Evolutionary conservation across 2,888 invertebrate genomes (phyloP), one percentile per base, ranked within the genome.

Genomic region (Loripinus fragilis): DNA sequence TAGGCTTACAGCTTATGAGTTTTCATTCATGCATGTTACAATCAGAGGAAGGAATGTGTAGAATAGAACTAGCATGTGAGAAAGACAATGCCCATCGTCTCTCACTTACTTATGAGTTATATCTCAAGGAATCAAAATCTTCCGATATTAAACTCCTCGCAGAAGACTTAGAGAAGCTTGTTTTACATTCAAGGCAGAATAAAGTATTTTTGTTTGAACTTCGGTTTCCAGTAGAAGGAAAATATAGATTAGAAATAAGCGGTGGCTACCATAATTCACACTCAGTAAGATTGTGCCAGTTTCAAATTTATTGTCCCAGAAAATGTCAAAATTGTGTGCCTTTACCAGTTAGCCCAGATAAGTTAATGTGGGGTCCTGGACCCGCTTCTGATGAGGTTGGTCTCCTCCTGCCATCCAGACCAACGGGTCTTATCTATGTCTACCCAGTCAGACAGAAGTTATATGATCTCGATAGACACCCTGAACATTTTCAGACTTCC

Each of bases 311-410:
- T 10, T 79, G 82, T 30, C 55, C 71, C 1, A 28, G 64, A 41
- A 48, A 72, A 23, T 28, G 52, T 0, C 25, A 42, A 17, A 35
- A 50, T n/a, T 72, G 79, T 52, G 50, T 55, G 28, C 60, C 71
- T n/a, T 12, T 77, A 0, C 82, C 82, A 10, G 71, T 69, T 20
- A 35, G 48, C 20, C 68, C 79, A 20, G 71, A 67, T 10, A 64
- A 45, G 12, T n/a, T 80, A 3, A 82, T 79, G 79, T 82, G 79
- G 79, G 82, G 82, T 17, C 79, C 76, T 5, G 79, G 79, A 2
- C 73, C 79, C 7, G n/a, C 41, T 5, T 79, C 74, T 64, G 50
- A 71, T 30, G 74, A 76, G 23, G 55, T 41, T 30, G 82, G 82
- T 23, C 50, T 82, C 0, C 20, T 79, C n/a, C 41, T 82, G 17